Conservation (phyloP, 2,797 vertebrate species). For the Notamacropus eugenii region DNA sequence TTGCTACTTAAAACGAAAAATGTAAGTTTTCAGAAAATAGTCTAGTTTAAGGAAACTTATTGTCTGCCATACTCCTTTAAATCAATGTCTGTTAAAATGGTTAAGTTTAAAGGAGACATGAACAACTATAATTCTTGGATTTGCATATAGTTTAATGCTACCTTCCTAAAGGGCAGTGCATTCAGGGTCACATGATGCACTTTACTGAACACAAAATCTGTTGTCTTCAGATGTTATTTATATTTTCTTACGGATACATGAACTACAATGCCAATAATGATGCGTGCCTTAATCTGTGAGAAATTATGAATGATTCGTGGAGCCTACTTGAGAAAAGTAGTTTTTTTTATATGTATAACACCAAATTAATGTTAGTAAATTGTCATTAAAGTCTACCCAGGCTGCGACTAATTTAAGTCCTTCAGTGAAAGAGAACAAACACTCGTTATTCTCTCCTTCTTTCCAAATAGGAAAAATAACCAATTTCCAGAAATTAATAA, state of each 20-base stretch:
- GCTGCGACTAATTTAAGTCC: neutral
- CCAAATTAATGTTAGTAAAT: slow-evolving; percentile 61
- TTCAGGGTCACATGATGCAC: neutral
- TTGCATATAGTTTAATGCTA: neutral
- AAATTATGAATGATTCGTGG: slow-evolving; percentile 23
- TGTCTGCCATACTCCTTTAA: slow-evolving; percentile 27
- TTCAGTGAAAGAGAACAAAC: slow-evolving; percentile 1
- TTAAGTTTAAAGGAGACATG: slow-evolving; percentile 39
- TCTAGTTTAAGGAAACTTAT: slow-evolving; percentile 16
- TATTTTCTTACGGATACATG: slow-evolving; percentile 45
- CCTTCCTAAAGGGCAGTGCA: neutral
- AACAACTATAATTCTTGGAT: slow-evolving; percentile 2
- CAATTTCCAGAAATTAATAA: neutral
- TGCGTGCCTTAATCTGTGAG: slow-evolving; percentile 57
- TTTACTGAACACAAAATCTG: neutral
- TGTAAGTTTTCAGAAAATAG: slow-evolving; percentile 15
- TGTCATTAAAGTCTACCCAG: slow-evolving; percentile 14
- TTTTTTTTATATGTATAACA: neutral
- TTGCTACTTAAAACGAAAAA: slow-evolving; percentile 27
- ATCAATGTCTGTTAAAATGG: slow-evolving; percentile 45
- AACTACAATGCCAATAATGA: slow-evolving; percentile 23
- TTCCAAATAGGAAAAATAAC: slow-evolving; percentile 2
- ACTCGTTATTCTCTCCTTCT: slow-evolving; percentile 35
- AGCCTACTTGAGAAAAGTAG: slow-evolving; percentile 25
- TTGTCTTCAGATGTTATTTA: slow-evolving; percentile 44